Evolutionary conservation across 1,140 invertebrate genomes (phyloP), one percentile per base, ranked within the genome.

Genomic region (Metaphire vulgaris): DNA sequence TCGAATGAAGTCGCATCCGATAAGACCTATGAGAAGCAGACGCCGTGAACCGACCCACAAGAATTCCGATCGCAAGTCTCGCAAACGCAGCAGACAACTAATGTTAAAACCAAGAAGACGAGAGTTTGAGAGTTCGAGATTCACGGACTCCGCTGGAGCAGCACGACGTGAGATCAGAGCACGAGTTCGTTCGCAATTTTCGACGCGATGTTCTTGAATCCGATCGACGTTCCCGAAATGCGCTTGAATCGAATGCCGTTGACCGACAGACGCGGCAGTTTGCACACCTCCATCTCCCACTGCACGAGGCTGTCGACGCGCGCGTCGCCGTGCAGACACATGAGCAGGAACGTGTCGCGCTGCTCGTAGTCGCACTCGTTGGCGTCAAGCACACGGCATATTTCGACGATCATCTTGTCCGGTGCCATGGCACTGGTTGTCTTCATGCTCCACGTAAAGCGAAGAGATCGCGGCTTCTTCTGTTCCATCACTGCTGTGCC

Each of bases 391-490:
- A 96, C 91, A 90, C 99, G 98, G 81, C 95, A 90, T 82, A 99
- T 99, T 90, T 99, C 98, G 76, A 87, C 88, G 95, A 99, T 99
- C 84, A 99, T 99, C 87, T 99, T 96, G 84, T 97, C 94, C 56
- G 98, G 98, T 86, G 98, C 95, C 86, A 97, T 89, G 70, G 95
- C 95, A 79, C 95, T 98, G 16, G 98, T 99, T 34, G 97, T 99
- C 89, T 99, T 99, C 98, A 99, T 99, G 83, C 95, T 98, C 97
- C 98, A 99, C 66, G 98, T 99, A 88, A 99, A 99, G 78, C 98
- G 91, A 74, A 99, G 88, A 77, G 96, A 97, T 71, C 96, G 89
- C 56, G 96, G 96, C 87, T 98, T 98, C 75, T 34, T 33, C 26
- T 69, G 21, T 2, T 28, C 64, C n/a, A 29, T 26, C 1, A 28